Evolutionary conservation across 1,140 invertebrate species (phyloP), one percentile per base, ranked within the genome.

Genomic region (Tetragnatha versicolor): DNA sequence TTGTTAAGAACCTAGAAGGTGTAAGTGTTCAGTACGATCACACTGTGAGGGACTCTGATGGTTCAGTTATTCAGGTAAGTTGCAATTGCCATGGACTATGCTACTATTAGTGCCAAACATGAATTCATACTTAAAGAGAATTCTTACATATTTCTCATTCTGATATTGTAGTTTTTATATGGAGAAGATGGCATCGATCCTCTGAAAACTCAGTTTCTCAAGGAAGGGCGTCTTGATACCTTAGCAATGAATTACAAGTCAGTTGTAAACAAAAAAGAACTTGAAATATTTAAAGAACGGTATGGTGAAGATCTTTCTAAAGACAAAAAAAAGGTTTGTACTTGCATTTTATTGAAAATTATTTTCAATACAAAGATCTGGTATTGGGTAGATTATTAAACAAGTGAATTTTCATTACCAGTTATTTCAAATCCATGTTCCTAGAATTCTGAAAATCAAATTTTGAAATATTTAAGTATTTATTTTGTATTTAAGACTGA

Each of bases 141-240:
- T n/a, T n/a, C n/a, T n/a, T n/a, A n/a, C n/a, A n/a, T n/a, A n/a
- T n/a, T n/a, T n/a, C n/a, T n/a, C 42, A 51, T 53, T 5, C 39
- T 76, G 27, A 20, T 78, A 47, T 81, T 81, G 10, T 81, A 91
- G 88, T 97, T 95, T 85, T 88, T 91, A n/a, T 99, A 99, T 85
- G 98, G 98, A 3, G 98, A 99, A 89, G 98, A 99, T 88, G 96
- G 97, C 0, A 87, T 99, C 55, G 98, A 99, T 85, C 91, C 98
- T 55, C 86, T 90, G 0, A 95, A 94, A 85, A 91, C 92, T 10
- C 92, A 94, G 82, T 98, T 95, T 84, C 87, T 99, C 1, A 92
- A 90, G 58, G 86, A 90, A 31, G 90, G 93, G 39, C 93, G 94
- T 81, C 87, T 98, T 3, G 86, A 89, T 35, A 96, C 98, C 83